Conservation (phyloP, 2,113 vertebrate species). For the Promerops cafer region DNA sequence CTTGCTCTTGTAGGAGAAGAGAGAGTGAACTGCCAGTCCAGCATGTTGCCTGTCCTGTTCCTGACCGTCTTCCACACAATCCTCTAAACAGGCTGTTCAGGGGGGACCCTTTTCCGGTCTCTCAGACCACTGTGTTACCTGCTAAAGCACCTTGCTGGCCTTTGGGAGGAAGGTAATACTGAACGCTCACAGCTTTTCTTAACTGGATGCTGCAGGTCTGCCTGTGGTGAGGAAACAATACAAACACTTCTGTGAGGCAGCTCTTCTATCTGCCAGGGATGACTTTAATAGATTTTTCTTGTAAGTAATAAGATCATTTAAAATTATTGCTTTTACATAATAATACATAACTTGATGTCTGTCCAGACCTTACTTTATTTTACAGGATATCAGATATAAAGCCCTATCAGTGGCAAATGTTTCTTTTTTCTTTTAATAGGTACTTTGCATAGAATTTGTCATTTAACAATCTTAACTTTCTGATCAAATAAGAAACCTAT, state of each 20-base stretch:
- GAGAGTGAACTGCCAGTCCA: not conserved
- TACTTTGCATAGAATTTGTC: not conserved
- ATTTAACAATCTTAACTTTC: not conserved
- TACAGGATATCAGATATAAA: not conserved
- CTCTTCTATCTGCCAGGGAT: not conserved
- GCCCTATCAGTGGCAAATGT: not conserved
- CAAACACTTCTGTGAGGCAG: no score
- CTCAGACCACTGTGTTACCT: not conserved
- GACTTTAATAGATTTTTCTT: not conserved
- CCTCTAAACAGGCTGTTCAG: not conserved
- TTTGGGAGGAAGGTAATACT: not conserved
- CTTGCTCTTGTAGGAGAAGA: not conserved
- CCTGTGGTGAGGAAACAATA: not conserved
- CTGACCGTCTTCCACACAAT: rapidly evolving
- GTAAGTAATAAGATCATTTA: not conserved
- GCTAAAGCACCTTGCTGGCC: not conserved
- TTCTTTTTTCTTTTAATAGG: not conserved
- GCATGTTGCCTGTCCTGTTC: not conserved
- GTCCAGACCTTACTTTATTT: not conserved
- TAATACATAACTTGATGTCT: not conserved
- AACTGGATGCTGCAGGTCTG: not conserved
- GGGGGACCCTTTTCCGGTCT: not conserved
- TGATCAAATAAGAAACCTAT: not conserved
- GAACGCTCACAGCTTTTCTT: rapidly evolving
- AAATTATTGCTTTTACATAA: not conserved